A percentile compares a stretch with the other conserved stretches of the same genome.
phyloP scores from a whole-genome alignment of 2,797 vertebrate species.

The Rhinella marina region DNA sequence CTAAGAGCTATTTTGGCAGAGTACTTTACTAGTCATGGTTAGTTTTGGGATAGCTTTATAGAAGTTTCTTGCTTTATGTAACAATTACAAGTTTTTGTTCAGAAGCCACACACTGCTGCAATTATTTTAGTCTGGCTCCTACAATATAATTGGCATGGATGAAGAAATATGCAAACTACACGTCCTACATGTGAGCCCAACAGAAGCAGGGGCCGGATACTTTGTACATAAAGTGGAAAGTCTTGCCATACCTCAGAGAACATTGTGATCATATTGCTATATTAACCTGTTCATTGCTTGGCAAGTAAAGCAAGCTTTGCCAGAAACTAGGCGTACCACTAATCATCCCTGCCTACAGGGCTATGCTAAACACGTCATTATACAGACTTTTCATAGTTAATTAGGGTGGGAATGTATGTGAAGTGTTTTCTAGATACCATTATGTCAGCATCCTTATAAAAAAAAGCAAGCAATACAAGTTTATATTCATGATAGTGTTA shows the following conservation, averaged over 20 bases:
- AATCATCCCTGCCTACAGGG: constrained; percentile 60
- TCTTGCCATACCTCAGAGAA: background rate
- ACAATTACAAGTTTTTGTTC: background rate
- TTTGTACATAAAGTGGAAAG: background rate
- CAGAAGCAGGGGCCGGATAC: background rate
- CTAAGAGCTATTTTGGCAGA: background rate
- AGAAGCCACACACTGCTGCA: background rate
- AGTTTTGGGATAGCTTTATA: background rate
- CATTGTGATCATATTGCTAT: background rate
- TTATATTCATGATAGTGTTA: background rate
- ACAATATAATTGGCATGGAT: background rate
- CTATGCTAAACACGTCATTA: constrained; percentile 52
- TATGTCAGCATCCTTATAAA: constrained; percentile 57
- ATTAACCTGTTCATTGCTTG: constrained; percentile 32
- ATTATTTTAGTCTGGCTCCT: background rate
- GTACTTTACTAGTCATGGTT: no score
- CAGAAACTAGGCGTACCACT: constrained; percentile 36
- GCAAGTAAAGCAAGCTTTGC: constrained; percentile 13
- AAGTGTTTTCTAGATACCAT: constrained; percentile 40
- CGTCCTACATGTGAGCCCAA: background rate
- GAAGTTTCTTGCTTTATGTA: background rate
- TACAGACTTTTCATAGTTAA: constrained; percentile 33
- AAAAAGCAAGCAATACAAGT: constrained; percentile 46
- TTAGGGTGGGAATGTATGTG: constrained; percentile 45
- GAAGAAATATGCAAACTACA: background rate